Conservation (phyloP, 2,888 invertebrate genomes). For the Chymomyza amoena region DNA sequence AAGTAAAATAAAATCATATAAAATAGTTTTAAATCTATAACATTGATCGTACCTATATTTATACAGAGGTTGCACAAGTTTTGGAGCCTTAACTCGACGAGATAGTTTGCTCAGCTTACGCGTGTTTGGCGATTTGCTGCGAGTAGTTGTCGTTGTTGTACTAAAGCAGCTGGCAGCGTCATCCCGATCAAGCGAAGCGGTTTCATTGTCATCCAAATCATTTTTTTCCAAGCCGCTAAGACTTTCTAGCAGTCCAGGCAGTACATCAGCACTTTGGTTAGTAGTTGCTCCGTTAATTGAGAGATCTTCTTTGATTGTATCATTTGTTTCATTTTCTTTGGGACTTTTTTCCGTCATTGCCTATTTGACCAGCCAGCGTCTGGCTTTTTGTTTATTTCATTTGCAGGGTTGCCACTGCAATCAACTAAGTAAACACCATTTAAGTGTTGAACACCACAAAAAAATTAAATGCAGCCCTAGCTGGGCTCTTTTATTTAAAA, state of each 20-base stretch:
- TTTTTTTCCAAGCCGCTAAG: background rate
- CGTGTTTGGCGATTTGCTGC: conserved; percentile 90
- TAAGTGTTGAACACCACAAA: background rate
- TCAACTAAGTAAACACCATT: conserved; percentile 5
- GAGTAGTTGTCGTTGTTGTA: conserved; percentile 87
- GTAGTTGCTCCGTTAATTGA: background rate
- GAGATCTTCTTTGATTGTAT: conserved; percentile 4
- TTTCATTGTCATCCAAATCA: conserved; percentile 47
- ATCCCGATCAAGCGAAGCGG: conserved; percentile 76
- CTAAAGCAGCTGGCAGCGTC: conserved; percentile 91
- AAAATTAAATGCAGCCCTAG: background rate
- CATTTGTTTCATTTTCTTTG: conserved; percentile 20
- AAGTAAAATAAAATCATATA: background rate
- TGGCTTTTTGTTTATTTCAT: conserved; percentile 24
- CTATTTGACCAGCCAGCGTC: conserved; percentile 4
- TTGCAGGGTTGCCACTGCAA: background rate
- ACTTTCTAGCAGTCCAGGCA: conserved; percentile 11
- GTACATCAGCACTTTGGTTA: background rate
- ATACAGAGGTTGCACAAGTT: conserved; percentile 86
- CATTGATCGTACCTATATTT: conserved; percentile 78
- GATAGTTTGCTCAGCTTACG: conserved; percentile 81
- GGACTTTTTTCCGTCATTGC: conserved; percentile 52
- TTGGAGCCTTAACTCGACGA: conserved; percentile 81
- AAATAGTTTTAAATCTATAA: background rate
- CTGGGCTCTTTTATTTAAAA: conserved; percentile 3